Evolutionary conservation across 2,113 vertebrate species (phyloP), one percentile per base, ranked within the genome.

Genomic region (Taurulus bubalis): DNA sequence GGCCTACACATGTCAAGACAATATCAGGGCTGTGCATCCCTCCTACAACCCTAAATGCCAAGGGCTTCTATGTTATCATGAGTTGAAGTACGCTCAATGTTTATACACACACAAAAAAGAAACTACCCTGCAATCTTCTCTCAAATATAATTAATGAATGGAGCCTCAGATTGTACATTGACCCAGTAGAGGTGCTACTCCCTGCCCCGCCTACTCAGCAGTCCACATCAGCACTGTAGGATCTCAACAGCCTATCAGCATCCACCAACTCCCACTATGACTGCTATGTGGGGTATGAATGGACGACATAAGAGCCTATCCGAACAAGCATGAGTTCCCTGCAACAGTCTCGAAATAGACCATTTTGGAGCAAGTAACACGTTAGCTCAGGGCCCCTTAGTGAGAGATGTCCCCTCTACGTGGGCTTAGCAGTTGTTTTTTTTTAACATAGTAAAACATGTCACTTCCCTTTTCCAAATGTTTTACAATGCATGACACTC

Each of bases 141-240:
- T 74, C 40, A 67, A 63, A 69, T 34, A 45, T 0, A 76, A n/a
- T 30, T 59, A 24, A 80, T 47, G 26, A 77, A 42, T 8, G n/a
- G 28, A 28, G 65, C 40, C 49, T 82, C 53, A 62, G 40, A 77
- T 40, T 62, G 53, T 55, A 60, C 40, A 84, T 79, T 63, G 51
- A 79, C 83, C 75, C 58, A 63, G 15, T 8, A 18, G 51, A 53
- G 56, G 38, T 49, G 72, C 56, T 26, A 36, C 30, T 62, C 42
- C 64, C 82, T 56, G 82, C 51, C 45, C 88, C 88, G 56, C 94
- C 92, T 73, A 78, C 81, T 76, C 49, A 15, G 53, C 85, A 59
- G 88, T 91, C 92, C 94, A 94, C 94, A 92, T 94, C 94, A 94
- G 90, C 93, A 94, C 87, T 86, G 86, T 64, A 85, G 83, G 80